Evolutionary conservation across 2,888 invertebrate species (phyloP).

Genomic region (Plagiodera versicolora): DNA sequence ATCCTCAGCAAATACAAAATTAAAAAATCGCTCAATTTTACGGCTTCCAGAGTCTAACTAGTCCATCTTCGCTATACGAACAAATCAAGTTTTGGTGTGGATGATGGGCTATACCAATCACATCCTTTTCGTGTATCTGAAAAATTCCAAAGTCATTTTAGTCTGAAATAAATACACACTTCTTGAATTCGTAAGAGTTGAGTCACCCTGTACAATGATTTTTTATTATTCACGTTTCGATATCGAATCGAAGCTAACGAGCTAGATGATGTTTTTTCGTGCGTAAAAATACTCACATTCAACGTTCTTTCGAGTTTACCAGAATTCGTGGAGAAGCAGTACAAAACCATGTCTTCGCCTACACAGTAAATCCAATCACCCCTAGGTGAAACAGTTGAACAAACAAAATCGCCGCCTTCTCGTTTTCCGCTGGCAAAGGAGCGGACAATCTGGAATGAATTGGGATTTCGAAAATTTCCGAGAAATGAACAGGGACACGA

Average conservation of each 20-base stretch:
- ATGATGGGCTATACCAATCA: constrained; percentile 96
- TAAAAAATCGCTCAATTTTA: constrained; percentile 49
- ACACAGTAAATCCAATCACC: constrained; percentile 99
- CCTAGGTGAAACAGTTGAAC: constrained; percentile 87
- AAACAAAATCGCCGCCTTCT: constrained; percentile 95
- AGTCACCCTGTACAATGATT: no score
- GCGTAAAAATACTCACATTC: constrained; percentile 73
- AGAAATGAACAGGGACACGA: not conserved
- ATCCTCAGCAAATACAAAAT: no score
- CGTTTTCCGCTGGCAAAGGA: constrained; percentile 95
- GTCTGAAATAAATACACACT: no score
- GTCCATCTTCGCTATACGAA: constrained; percentile 97
- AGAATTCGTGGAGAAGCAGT: constrained; percentile 93
- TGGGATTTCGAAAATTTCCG: no score
- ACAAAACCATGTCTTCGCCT: constrained; percentile 95
- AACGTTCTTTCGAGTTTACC: constrained; percentile 95
- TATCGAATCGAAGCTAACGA: no score
- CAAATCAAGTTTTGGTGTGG: constrained; percentile 98
- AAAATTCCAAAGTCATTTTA: constrained; percentile 42
- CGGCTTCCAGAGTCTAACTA: constrained; percentile 94
- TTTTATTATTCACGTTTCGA: no score
- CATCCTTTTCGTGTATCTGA: constrained; percentile 96
- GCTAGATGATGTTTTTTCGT: no score
- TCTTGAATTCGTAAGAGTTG: no score
- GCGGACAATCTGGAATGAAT: constrained; percentile 67